Percentiles rank a stretch among this genome's conserved stretches.
These are phyloP conservation scores for Sebastolobus alascanus DNA, from an alignment of 2,797 vertebrate genomes.

Conservation along the genomic window DNA sequence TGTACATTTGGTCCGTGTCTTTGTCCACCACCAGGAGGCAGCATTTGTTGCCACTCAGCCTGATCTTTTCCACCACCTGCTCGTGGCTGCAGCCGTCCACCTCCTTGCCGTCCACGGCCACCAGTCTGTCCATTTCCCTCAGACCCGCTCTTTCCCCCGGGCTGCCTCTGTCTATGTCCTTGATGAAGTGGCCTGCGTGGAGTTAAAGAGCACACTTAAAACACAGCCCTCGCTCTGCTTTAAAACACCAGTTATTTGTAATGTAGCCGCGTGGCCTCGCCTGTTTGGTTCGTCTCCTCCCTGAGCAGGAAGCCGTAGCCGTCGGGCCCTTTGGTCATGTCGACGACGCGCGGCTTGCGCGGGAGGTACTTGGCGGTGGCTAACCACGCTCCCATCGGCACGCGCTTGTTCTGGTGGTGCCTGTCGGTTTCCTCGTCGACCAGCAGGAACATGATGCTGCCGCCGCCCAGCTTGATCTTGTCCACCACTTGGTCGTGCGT, in stretches of 20 bases:
- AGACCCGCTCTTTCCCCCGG: constrained; percentile 88
- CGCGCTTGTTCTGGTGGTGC: constrained; percentile 79
- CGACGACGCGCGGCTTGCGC: constrained; percentile 84
- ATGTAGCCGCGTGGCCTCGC: constrained; percentile 34
- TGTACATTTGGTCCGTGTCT: constrained; percentile 88
- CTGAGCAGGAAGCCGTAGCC: constrained; percentile 93
- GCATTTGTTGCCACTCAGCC: constrained; percentile 81
- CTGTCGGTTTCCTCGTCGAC: constrained; percentile 87
- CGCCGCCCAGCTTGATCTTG: constrained; percentile 87
- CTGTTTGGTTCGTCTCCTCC: constrained; percentile 62
- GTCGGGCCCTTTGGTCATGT: constrained; percentile 84
- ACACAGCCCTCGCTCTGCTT: background rate
- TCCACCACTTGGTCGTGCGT: constrained; percentile 89
- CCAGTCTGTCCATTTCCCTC: constrained; percentile 88
- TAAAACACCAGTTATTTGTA: background rate
- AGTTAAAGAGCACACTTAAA: constrained; percentile 20
- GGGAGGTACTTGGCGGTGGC: constrained; percentile 87
- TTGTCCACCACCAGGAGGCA: constrained; percentile 90
- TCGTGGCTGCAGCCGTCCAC: constrained; percentile 87
- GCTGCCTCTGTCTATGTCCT: constrained; percentile 88
- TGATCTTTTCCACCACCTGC: constrained; percentile 88
- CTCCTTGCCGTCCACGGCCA: constrained; percentile 89
- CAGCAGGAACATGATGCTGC: constrained; percentile 88
- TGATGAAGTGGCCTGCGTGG: constrained; percentile 88
- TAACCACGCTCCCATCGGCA: constrained; percentile 75